phyloP scores from a whole-genome alignment of 2,113 vertebrate genomes.

The Oncorhynchus masou region DNA sequence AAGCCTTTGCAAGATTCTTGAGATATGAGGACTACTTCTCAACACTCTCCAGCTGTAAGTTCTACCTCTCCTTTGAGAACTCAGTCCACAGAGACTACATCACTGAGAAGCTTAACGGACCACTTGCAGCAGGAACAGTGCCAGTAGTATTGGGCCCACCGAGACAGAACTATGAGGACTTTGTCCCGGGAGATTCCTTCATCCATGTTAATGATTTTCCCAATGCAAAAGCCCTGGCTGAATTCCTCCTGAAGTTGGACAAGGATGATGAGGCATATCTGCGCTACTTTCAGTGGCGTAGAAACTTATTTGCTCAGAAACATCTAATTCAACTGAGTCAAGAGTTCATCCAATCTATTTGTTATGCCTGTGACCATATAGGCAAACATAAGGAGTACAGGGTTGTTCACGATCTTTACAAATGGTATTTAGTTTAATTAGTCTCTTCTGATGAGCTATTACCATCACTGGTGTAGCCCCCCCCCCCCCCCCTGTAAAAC shows the following conservation, averaged over 20 bases:
- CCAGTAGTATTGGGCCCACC: slow-evolving; percentile 84
- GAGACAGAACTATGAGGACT: slow-evolving; percentile 86
- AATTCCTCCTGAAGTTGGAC: slow-evolving; percentile 79
- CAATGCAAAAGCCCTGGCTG: slow-evolving; percentile 76
- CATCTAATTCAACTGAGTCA: slow-evolving; percentile 73
- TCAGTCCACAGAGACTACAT: slow-evolving; percentile 87
- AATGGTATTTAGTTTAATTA: slow-evolving; percentile 83
- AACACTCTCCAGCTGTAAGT: slow-evolving; percentile 84
- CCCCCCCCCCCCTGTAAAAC: no score
- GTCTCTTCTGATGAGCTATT: not conserved
- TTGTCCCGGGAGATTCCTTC: slow-evolving; percentile 81
- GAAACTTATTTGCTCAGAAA: slow-evolving; percentile 74
- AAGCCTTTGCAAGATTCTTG: slow-evolving; percentile 74
- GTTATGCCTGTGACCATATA: slow-evolving; percentile 81
- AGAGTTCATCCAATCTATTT: slow-evolving; percentile 60
- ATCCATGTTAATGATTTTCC: slow-evolving; percentile 87
- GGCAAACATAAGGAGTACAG: slow-evolving; percentile 79
- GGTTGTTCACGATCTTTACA: slow-evolving; percentile 80
- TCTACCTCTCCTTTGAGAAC: slow-evolving; percentile 89
- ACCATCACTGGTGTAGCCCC: no score
- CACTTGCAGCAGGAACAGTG: slow-evolving; percentile 81
- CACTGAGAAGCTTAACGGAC: slow-evolving; percentile 86
- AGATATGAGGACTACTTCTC: slow-evolving; percentile 78
- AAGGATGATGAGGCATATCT: slow-evolving; percentile 80
- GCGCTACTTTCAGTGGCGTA: slow-evolving; percentile 84